Evolutionary conservation across 37 sponge, comb jelly and placozoan genomes (phyloP), one percentile per base, ranked within the genome.

Genomic region (Halisarca cf. caerulea): DNA sequence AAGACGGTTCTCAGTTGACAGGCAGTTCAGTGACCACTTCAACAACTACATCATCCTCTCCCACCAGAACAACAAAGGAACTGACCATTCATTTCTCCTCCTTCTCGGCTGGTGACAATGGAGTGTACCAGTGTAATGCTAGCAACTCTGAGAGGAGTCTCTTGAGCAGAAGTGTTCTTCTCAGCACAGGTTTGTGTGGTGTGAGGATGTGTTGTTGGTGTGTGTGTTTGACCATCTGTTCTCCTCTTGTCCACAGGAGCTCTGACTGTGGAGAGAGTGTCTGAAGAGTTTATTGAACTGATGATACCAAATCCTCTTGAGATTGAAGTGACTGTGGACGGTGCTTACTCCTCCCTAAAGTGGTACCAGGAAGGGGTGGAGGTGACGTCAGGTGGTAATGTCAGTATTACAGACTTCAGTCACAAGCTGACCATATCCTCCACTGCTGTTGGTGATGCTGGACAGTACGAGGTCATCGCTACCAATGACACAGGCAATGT

Each of bases 211-310:
- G n/a, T n/a, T n/a, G n/a, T n/a, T n/a, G n/a, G n/a, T n/a, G n/a
- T n/a, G n/a, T n/a, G n/a, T n/a, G n/a, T n/a, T n/a, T n/a, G n/a
- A n/a, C n/a, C n/a, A n/a, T n/a, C 11, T 74, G 25, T 43, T 36
- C 44, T 24, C 43, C 41, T n/a, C 18, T 41, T n/a, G 38, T 40
- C 24, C 23, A 43, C 77, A 74, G 77, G 77, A 6, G 43, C 77
- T 40, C 25, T 40, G 18, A 41, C 77, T 40, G 77, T 43, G 42
- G 36, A 33, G 24, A 37, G 77, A 74, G 77, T 43, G 42, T 44
- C 45, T 40, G 77, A 74, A 4, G 41, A 39, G 39, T 74, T 40
- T 37, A 74, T 74, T 74, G 77, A 43, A 25, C 77, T 74, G 42
- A 43, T 74, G 9, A n/a, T 44, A 36, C 77, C 77, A 20, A 74